phyloP scores from a whole-genome alignment of 2,888 invertebrate genomes.

The Parnassius smintheus region DNA sequence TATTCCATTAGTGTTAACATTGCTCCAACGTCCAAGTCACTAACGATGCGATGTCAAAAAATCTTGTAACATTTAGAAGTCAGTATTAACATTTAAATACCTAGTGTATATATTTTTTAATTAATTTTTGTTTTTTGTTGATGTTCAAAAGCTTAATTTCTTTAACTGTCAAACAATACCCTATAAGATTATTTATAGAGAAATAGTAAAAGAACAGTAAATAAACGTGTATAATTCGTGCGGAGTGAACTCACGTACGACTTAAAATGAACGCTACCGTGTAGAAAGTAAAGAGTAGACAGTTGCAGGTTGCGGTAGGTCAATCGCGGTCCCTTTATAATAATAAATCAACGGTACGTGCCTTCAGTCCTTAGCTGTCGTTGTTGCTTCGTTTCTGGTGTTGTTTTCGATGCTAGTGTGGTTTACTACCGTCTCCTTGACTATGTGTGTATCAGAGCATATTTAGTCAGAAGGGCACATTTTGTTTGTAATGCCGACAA shows the following conservation, averaged over 20 bases:
- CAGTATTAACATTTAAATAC: too few species aligned
- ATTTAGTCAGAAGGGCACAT: conserved; percentile 1
- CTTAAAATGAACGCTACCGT: conserved; percentile 34
- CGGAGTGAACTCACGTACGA: conserved; percentile 18
- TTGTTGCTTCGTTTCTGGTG: conserved; percentile 13
- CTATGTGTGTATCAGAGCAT: conserved; percentile 9
- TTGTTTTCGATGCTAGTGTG: conserved; percentile 12
- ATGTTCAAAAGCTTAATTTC: too few species aligned
- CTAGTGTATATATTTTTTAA: too few species aligned
- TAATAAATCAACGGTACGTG: conserved; percentile 32
- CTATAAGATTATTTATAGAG: too few species aligned
- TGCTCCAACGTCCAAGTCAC: too few species aligned
- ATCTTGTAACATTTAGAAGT: too few species aligned
- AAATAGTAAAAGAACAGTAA: too few species aligned
- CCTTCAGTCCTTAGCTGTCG: conserved; percentile 23
- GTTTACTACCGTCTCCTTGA: conserved; percentile 17
- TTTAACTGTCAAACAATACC: too few species aligned
- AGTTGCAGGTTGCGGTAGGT: conserved; percentile 30
- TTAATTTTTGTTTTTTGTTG: too few species aligned
- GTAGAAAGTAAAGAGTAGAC: conserved; percentile 36
- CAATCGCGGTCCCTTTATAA: conserved; percentile 33
- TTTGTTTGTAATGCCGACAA: not conserved
- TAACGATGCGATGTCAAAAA: too few species aligned
- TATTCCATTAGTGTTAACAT: too few species aligned
- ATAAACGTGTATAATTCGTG: not conserved